Evolutionary conservation across 2,888 invertebrate genomes (phyloP).

Genomic region (Melanostoma mellinum): DNA sequence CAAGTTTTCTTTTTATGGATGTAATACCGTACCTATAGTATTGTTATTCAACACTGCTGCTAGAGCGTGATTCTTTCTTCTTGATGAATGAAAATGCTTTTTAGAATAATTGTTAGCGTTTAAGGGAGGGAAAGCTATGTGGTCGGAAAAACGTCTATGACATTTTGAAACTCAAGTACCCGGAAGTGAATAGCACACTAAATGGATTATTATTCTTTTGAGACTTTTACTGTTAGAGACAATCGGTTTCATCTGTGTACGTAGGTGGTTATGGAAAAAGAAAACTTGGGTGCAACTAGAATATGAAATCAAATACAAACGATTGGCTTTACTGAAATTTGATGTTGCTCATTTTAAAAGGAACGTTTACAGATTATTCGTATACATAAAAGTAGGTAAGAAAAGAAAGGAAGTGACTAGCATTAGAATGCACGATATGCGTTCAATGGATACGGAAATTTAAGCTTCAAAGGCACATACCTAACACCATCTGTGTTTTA

Average conservation of each 20-base stretch:
- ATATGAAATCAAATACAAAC: no score
- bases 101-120: slow-evolving; percentile 2
- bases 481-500: no score
- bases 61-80: not conserved
- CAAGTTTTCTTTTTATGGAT: not conserved
- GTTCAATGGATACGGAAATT: no score
- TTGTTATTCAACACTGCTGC: slow-evolving; percentile 14
- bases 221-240: not conserved
- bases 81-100: not conserved
- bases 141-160: slow-evolving; percentile 21
- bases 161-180: slow-evolving; percentile 60
- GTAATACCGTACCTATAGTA: slow-evolving; percentile 35
- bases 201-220: slow-evolving; percentile 41
- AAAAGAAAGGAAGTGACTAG: no score
- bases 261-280: not conserved
- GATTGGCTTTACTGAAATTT: no score
- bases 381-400: no score
- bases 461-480: no score
- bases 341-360: no score
- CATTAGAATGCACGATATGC: no score
- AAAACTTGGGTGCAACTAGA: no score
- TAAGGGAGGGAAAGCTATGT: slow-evolving; percentile 15
- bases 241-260: not conserved
- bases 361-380: no score
- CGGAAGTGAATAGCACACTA: slow-evolving; percentile 44